Percentiles rank a stretch among this genome's conserved stretches.
Conservation (phyloP, 2,113 vertebrate genomes). For the Todiramphus saurophagus region DNA sequence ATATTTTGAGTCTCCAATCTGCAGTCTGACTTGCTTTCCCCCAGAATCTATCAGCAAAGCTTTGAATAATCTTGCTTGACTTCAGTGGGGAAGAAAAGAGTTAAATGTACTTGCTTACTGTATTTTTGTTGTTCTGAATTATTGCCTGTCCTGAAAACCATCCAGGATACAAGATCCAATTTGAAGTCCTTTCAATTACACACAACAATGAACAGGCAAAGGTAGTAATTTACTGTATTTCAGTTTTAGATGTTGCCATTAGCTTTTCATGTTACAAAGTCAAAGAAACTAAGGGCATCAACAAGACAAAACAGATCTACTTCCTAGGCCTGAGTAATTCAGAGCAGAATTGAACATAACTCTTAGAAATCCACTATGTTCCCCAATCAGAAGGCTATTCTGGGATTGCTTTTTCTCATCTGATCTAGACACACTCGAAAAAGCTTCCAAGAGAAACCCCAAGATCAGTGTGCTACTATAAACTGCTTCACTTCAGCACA, state of each 20-base stretch:
- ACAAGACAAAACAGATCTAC: background rate
- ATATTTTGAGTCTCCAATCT: background rate
- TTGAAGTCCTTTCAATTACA: conserved; percentile 56
- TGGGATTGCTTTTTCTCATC: background rate
- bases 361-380: background rate
- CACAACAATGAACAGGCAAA: conserved; percentile 45
- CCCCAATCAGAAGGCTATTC: background rate
- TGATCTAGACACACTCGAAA: background rate
- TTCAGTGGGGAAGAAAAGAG: background rate
- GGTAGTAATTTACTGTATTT: conserved; percentile 29
- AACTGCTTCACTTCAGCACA: background rate
- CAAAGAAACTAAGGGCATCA: background rate
- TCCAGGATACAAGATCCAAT: conserved; percentile 13
- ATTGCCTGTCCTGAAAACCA: conserved; percentile 18
- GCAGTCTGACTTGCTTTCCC: background rate
- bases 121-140: conserved; percentile 17
- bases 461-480: background rate
- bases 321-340: background rate
- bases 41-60: background rate
- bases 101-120: background rate
- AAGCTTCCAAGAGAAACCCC: background rate
- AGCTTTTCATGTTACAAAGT: conserved; percentile 36
- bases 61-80: background rate
- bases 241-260: conserved; percentile 27
- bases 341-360: background rate